Evolutionary conservation across 2,113 vertebrate species (phyloP).

Genomic region (Ceyx cyanopectus): DNA sequence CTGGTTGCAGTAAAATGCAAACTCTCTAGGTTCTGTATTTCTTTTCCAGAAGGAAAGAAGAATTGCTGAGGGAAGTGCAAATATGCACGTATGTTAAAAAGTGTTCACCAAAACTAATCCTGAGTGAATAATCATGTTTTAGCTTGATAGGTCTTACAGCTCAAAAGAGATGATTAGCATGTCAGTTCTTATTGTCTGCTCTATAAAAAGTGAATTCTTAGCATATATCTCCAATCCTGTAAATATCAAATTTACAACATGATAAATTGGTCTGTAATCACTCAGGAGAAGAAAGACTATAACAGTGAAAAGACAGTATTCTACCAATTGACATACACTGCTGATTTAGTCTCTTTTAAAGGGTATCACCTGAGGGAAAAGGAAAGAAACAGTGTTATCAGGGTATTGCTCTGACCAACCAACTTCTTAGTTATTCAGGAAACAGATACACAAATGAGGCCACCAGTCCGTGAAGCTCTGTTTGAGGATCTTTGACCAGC

Average conservation of each 20-base stretch:
- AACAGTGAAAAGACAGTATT: not conserved
- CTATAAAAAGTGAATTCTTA: rapidly evolving
- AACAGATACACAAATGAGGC: too few relatives aligned
- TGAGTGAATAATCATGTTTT: not conserved
- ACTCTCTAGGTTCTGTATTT: not conserved
- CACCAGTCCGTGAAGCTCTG: not conserved
- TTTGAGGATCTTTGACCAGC: not conserved
- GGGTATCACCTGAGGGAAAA: not conserved
- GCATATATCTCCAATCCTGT: not conserved
- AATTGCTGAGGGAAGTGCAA: not conserved
- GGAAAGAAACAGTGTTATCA: rapidly evolving
- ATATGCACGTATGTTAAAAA: not conserved
- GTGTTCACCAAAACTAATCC: not conserved
- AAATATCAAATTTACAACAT: rapidly evolving
- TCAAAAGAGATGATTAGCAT: not conserved
- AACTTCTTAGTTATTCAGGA: not conserved
- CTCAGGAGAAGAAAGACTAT: rapidly evolving
- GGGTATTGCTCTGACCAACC: not conserved
- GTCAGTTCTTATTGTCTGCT: not conserved
- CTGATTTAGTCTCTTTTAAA: not conserved
- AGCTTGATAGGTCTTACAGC: not conserved
- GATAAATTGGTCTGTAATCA: not conserved
- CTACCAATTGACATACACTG: rapidly evolving
- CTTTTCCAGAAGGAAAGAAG: not conserved
- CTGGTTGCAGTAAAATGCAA: not conserved